Conservation (phyloP, 2,888 invertebrate genomes). For the Mylabris sibirica region DNA sequence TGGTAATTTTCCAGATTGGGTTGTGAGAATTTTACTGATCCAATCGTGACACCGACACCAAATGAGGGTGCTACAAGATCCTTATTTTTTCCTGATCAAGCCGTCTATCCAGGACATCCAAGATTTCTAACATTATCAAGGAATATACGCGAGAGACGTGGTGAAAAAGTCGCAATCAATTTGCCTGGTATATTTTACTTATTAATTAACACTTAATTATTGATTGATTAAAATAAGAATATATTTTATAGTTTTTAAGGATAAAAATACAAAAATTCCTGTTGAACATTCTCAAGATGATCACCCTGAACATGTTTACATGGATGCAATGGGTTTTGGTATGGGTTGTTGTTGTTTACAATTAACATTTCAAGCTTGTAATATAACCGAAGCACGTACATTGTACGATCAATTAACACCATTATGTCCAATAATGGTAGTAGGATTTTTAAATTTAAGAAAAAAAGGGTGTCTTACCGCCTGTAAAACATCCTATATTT, state of each 20-base stretch:
- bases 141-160: constrained; percentile 90
- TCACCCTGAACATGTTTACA: constrained; percentile 90
- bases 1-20: constrained; percentile 71
- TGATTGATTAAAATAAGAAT: constrained; percentile 5
- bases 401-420: constrained; percentile 98
- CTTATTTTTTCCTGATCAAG: constrained; percentile 93
- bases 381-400: constrained; percentile 92
- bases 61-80: constrained; percentile 80
- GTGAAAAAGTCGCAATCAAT: constrained; percentile 96
- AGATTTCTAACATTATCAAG: constrained; percentile 91
- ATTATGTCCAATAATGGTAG: constrained; percentile 94
- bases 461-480: neutral
- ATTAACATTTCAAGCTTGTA: constrained; percentile 95
- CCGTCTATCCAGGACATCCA: constrained; percentile 94
- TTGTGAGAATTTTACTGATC: constrained; percentile 86
- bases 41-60: constrained; percentile 76
- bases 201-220: constrained; percentile 5
- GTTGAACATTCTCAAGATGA: constrained; percentile 79
- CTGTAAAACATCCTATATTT: too few relatives aligned
- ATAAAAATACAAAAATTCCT: constrained; percentile 84
- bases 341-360: constrained; percentile 99
- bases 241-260: constrained; percentile 78
- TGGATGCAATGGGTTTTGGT: constrained; percentile 99
- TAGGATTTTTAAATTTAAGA: constrained; percentile 19
- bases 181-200: too few relatives aligned